These are phyloP conservation scores for Blera fallax DNA, from an alignment of 2,888 invertebrate genomes.

Conservation along the genomic window DNA sequence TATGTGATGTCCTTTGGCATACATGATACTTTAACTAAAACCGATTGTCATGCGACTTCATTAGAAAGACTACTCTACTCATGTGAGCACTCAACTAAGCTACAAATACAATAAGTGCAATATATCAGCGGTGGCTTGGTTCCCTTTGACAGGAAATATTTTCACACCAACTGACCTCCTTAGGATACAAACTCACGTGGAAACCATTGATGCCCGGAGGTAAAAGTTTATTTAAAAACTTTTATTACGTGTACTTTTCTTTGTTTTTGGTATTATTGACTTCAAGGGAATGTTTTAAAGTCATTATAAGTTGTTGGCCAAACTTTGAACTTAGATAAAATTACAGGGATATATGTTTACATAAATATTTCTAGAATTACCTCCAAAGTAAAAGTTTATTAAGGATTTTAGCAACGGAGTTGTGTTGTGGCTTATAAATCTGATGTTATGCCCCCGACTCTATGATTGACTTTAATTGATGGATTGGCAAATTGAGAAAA, in stretches of 20 bases:
- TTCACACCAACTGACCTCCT: constrained; percentile 2
- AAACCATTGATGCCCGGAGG: constrained; percentile 31
- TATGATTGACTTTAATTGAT: constrained; percentile 25
- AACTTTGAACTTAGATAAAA: constrained; percentile 41
- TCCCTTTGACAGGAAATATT: not conserved
- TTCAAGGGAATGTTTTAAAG: constrained; percentile 11
- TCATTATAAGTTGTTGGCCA: constrained; percentile 42
- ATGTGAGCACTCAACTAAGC: not conserved
- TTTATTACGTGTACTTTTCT: constrained; percentile 14
- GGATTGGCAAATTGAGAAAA: not conserved
- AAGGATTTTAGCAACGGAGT: not conserved
- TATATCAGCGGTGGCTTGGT: not conserved
- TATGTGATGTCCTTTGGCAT: not conserved
- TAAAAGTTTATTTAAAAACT: constrained; percentile 49
- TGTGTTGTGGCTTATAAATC: not conserved
- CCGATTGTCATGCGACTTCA: not conserved
- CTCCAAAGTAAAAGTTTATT: not conserved
- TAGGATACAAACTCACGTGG: not conserved
- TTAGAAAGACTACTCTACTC: not conserved
- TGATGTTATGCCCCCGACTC: not conserved
- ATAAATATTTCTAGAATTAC: constrained; percentile 4
- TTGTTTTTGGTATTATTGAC: constrained; percentile 36
- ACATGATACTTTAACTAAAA: not conserved
- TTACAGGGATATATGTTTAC: constrained; percentile 1
- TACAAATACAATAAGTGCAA: not conserved